Conservation (phyloP, 2,797 vertebrate genomes). For the Paedocypris micromegethes region DNA sequence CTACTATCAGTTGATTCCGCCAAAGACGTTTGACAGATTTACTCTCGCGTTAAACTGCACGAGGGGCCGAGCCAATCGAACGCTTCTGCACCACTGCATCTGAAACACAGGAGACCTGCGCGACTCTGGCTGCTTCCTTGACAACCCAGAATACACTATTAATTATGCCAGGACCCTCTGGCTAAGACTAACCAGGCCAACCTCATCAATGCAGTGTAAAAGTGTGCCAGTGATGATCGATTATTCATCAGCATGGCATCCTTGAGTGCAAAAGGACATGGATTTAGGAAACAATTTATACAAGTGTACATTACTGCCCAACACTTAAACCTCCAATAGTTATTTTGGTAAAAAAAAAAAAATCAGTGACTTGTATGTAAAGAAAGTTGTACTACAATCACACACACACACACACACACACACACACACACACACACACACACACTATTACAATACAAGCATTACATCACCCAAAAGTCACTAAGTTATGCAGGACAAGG, state of each 20-base stretch:
- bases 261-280: constrained; percentile 7
- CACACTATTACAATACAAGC: not conserved
- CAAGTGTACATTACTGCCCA: too few species aligned
- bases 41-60: not conserved
- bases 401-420: not conserved
- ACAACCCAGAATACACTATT: constrained; percentile 35
- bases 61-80: constrained; percentile 15
- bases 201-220: constrained; percentile 7
- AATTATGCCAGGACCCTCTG: constrained; percentile 22
- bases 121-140: constrained; percentile 26
- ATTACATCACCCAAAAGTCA: constrained; percentile 7
- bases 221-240: constrained; percentile 24
- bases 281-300: too few species aligned
- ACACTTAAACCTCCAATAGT: too few species aligned
- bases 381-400: not conserved
- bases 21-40: too few species aligned
- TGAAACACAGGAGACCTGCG: constrained; percentile 25
- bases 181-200: constrained; percentile 19
- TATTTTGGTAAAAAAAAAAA: too few species aligned
- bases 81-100: constrained; percentile 29
- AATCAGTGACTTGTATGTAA: not conserved
- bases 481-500: constrained; percentile 28
- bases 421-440: not conserved
- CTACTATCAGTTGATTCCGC: too few species aligned
- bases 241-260: constrained; percentile 15